Evolutionary conservation across 2,113 vertebrate species (phyloP).

Genomic region (Hipposideros armiger): DNA sequence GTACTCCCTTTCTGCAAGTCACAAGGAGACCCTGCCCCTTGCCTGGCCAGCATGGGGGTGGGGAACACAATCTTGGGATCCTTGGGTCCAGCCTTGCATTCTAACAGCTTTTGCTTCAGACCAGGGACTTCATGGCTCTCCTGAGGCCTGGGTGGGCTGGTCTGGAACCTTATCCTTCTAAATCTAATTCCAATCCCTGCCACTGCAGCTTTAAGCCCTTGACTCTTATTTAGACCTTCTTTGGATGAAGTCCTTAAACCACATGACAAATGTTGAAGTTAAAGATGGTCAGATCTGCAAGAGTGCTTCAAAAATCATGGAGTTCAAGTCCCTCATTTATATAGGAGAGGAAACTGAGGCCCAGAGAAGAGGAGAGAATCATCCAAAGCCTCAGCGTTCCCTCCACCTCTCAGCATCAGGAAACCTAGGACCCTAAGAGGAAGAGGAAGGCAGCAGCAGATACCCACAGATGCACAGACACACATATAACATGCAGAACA

Average conservation of each 20-base stretch:
- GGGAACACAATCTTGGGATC: background rate
- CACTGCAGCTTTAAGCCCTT: background rate
- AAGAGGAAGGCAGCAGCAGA: background rate
- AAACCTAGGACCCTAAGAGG: background rate
- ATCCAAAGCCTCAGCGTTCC: background rate
- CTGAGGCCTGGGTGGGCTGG: background rate
- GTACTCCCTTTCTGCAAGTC: background rate
- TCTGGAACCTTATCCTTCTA: background rate
- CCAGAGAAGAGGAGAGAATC: background rate
- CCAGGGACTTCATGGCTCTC: background rate
- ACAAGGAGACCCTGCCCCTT: background rate
- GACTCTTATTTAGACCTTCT: constrained; percentile 3
- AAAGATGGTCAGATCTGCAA: background rate
- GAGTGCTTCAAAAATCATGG: constrained; percentile 24
- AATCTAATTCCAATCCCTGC: background rate
- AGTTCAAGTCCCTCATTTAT: background rate
- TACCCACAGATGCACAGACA: background rate
- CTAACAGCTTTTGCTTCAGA: background rate
- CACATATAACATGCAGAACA: background rate
- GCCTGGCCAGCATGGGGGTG: background rate
- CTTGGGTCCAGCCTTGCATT: background rate
- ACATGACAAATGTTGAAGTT: background rate
- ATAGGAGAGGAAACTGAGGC: constrained; percentile 1
- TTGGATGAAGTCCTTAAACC: constrained; percentile 7
- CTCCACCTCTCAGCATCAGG: background rate